A percentile compares a stretch with the other conserved stretches of the same genome.
Evolutionary conservation across 2,888 invertebrate species (phyloP).

Genomic region (Lepetodrilus schrolli): DNA sequence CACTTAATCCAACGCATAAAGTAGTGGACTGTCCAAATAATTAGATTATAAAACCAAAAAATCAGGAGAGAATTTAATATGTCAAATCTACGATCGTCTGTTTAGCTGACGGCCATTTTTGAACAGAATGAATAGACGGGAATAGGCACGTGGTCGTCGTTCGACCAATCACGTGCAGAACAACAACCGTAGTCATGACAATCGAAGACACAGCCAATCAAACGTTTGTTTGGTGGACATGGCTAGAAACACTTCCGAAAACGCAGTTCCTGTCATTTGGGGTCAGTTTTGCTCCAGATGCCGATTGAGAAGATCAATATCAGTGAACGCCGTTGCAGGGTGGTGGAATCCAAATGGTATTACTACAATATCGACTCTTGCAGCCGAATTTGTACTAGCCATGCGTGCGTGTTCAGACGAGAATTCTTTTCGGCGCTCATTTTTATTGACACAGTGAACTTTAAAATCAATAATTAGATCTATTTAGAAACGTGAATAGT

Average conservation of each 20-base stretch:
- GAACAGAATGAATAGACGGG: constrained; percentile 55
- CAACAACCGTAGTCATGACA: constrained; percentile 70
- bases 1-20: not conserved
- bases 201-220: constrained; percentile 65
- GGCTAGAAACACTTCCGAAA: constrained; percentile 27
- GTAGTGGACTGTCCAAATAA: not conserved
- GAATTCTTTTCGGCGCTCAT: no score
- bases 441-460: no score
- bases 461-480: no score
- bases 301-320: not conserved
- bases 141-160: constrained; percentile 53
- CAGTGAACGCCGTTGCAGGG: not conserved
- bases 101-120: constrained; percentile 67
- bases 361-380: not conserved
- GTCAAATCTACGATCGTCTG: constrained; percentile 26
- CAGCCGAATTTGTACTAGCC: no score
- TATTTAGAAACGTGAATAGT: no score
- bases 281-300: not conserved
- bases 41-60: constrained; percentile 16
- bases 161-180: constrained; percentile 56
- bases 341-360: not conserved
- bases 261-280: not conserved
- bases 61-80: not conserved
- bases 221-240: constrained; percentile 40
- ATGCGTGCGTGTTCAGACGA: no score